A percentile compares a stretch with the other conserved stretches of the same genome.
phyloP scores from a whole-genome alignment of 1,140 invertebrate genomes.

The Sitobion miscanthi region DNA sequence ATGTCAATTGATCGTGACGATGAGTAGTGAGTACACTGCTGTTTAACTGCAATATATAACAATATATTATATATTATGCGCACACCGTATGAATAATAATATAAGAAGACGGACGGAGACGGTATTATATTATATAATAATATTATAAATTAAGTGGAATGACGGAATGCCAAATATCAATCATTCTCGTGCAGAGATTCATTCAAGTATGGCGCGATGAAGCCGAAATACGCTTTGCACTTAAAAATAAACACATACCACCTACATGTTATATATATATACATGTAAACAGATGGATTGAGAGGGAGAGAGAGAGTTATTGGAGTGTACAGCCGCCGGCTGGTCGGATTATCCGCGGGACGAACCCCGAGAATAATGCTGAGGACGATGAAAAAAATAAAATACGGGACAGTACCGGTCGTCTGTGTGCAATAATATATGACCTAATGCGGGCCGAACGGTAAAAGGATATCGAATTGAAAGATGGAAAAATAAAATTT shows the following conservation, averaged over 20 bases:
- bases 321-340: background rate
- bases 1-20: background rate
- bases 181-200: background rate
- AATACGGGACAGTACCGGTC: background rate
- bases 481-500: slow-evolving; percentile 5
- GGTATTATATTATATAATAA: background rate
- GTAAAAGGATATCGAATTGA: background rate
- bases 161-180: background rate
- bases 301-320: background rate
- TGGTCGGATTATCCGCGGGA: background rate
- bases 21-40: too few relatives aligned
- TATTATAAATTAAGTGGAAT: background rate
- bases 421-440: background rate
- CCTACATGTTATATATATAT: background rate
- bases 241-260: background rate
- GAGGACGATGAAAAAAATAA: background rate
- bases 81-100: background rate
- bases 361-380: too few relatives aligned
- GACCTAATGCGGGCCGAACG: background rate
- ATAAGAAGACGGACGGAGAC: background rate
- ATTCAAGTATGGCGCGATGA: background rate
- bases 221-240: background rate
- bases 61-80: background rate
- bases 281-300: background rate
- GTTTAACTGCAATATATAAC: background rate